Conservation (phyloP, 2,797 vertebrate genomes). For the Pseudochirops cupreus region DNA sequence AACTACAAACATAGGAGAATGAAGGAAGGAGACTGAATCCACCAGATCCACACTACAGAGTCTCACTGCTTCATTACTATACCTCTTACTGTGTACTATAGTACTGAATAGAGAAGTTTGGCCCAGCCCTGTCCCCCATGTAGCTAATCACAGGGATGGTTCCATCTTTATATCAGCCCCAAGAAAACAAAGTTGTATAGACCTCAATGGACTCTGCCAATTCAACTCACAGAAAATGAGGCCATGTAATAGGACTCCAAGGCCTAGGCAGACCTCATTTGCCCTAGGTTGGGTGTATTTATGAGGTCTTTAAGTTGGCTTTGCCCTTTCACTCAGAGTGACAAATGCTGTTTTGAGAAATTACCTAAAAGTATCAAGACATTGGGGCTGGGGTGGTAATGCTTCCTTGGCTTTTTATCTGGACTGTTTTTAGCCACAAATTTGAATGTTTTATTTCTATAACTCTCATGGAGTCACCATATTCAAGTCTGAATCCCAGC, state of each 20-base stretch:
- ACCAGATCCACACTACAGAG: constrained; percentile 41
- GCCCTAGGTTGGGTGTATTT: not conserved
- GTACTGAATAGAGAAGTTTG: not conserved
- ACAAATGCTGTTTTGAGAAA: not conserved
- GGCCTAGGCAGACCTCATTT: not conserved
- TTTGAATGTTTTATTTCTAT: constrained; percentile 36
- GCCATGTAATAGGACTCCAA: not conserved
- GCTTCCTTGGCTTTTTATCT: not conserved
- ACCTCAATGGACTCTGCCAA: not conserved
- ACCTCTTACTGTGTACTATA: not conserved
- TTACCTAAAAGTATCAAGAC: not conserved
- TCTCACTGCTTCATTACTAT: constrained; percentile 45
- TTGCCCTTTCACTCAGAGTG: constrained; percentile 22
- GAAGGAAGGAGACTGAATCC: constrained; percentile 60
- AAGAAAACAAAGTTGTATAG: constrained; percentile 5
- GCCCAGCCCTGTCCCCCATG: not conserved
- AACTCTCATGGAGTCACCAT: not conserved
- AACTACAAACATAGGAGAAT: constrained; percentile 29
- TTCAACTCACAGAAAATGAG: not conserved
- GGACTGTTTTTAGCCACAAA: constrained; percentile 19
- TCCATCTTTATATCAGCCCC: not conserved
- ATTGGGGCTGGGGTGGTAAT: not conserved
- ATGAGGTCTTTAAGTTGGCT: not conserved
- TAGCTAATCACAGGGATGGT: not conserved
- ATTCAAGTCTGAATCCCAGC: not conserved